Percentiles rank a stretch among this genome's conserved stretches.
Evolutionary conservation across 2,888 invertebrate genomes (phyloP).

Genomic region (Cantharis lateralis): DNA sequence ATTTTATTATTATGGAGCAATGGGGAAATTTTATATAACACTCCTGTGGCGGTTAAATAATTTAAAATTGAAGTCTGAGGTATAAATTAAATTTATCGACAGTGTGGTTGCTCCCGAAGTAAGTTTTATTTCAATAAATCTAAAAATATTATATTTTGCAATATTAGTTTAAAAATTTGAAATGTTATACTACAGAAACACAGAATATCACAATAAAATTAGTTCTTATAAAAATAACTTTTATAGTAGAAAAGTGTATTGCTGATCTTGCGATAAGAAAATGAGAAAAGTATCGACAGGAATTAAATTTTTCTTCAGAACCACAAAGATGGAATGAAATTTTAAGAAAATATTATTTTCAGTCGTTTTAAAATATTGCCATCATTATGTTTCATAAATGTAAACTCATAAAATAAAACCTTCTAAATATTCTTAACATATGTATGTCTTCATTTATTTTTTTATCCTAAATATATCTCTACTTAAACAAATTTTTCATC

Average conservation of each 20-base stretch:
- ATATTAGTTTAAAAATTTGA: neutral
- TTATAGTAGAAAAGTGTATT: no score
- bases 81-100: neutral
- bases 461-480: neutral
- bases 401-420: neutral
- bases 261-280: neutral
- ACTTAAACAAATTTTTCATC: neutral
- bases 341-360: neutral
- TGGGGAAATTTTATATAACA: neutral
- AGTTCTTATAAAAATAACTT: no score
- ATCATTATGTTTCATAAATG: neutral
- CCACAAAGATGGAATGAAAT: neutral
- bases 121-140: neutral
- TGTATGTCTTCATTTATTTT: neutral
- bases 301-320: neutral
- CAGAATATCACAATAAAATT: no score
- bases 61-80: neutral
- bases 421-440: neutral
- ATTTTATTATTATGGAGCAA: neutral
- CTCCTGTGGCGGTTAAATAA: neutral
- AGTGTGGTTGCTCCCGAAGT: neutral
- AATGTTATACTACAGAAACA: neutral
- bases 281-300: neutral
- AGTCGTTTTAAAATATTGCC: neutral
- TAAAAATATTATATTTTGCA: neutral